Evolutionary conservation across 1,140 invertebrate genomes (phyloP), one percentile per base, ranked within the genome.

Genomic region (Penaeus indicus): DNA sequence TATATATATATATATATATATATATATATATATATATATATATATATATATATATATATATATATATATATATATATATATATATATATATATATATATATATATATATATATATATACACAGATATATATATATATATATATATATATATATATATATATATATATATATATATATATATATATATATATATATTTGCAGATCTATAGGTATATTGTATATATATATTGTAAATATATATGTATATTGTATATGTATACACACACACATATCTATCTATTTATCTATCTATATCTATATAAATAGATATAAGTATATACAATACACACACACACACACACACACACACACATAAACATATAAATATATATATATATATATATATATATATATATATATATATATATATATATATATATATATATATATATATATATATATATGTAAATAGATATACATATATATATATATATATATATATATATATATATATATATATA

Each of bases 11-110:
- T 38, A 1, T 38, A 38, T 38, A 1, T 38, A 38, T 38, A 1
- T 38, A 38, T 38, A 1, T 38, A 38, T 38, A 1, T 38, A 38
- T 38, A 1, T 38, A 38, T 67, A 7, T 67, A 67, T 67, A 67
- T 67, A 67, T 67, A 67, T 67, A 67, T 67, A 7, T 67, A 67
- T 67, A 67, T 67, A 67, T 67, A 25, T 67, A 67, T 7, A 67
- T 67, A 67, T 67, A 7, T 67, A 67, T 67, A 25, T 67, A 67
- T 67, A 67, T 25, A 67, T 67, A 67, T 67, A 25, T 67, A 67
- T 7, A 67, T 67, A 67, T 67, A 7, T 67, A 7, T 67, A 7
- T 25, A 25, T 67, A 7, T 67, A 67, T 7, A 67, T 38, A 38
- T 38, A 1, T 38, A 38, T 38, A 1, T 38, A 38, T 38, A 38